Evolutionary conservation across 2,888 invertebrate species (phyloP).

Genomic region (Rugalucina vietnamica): DNA sequence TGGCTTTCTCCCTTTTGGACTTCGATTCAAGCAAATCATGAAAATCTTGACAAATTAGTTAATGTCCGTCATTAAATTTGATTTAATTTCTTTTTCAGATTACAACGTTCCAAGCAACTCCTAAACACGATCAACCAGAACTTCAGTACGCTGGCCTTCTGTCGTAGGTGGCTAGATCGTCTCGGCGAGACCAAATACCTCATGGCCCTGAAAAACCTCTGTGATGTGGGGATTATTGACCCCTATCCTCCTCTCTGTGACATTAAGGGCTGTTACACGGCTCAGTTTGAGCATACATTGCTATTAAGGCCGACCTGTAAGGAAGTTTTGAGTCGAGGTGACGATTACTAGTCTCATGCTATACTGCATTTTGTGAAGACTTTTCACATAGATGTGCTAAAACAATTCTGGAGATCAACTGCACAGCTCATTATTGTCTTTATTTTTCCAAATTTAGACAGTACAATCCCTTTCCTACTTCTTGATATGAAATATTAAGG

Average conservation of each 20-base stretch:
- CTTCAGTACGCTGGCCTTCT: constrained; percentile 99
- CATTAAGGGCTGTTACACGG: constrained; percentile 98
- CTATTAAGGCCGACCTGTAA: constrained; percentile 98
- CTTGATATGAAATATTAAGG: too few relatives aligned
- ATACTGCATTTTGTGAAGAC: too few relatives aligned
- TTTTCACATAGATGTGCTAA: too few relatives aligned
- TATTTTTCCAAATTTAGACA: too few relatives aligned
- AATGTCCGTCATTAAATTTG: too few relatives aligned
- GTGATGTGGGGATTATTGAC: constrained; percentile 98
- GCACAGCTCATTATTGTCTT: too few relatives aligned
- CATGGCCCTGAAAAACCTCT: constrained; percentile 98
- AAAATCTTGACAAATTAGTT: too few relatives aligned
- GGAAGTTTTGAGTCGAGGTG: constrained; percentile 98
- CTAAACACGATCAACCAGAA: constrained; percentile 97
- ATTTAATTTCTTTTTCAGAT: constrained; percentile 83
- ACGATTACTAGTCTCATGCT: constrained; percentile 98
- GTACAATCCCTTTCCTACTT: too few relatives aligned
- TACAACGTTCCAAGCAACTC: constrained; percentile 96
- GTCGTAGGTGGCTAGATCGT: constrained; percentile 99
- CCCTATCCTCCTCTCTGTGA: constrained; percentile 99
- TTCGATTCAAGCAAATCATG: too few relatives aligned
- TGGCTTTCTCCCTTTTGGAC: too few relatives aligned
- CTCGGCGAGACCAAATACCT: constrained; percentile 98
- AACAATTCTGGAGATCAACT: too few relatives aligned
- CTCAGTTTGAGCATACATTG: constrained; percentile 99